phyloP scores from a whole-genome alignment of 2,113 vertebrate genomes.

The Nycticryphes semicollaris region DNA sequence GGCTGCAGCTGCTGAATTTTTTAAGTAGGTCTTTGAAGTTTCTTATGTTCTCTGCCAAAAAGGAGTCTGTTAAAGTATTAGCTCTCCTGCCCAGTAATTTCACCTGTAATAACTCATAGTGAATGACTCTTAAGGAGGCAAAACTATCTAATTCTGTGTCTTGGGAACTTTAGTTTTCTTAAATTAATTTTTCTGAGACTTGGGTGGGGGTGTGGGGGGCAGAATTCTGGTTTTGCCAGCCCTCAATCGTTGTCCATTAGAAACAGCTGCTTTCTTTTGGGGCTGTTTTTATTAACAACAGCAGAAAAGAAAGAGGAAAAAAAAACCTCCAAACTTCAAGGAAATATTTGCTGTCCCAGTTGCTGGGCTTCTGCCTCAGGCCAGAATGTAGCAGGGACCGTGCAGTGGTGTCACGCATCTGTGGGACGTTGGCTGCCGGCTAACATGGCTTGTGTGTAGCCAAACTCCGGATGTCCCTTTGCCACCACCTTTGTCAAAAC shows the following conservation, averaged over 20 bases:
- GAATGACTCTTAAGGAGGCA: neutral
- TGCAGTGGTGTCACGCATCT: neutral
- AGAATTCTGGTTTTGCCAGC: neutral
- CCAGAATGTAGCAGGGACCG: accelerated
- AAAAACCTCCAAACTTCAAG: accelerated
- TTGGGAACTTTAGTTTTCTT: neutral
- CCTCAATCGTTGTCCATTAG: neutral
- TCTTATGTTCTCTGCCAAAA: neutral
- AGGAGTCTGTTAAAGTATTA: neutral
- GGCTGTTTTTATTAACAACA: neutral
- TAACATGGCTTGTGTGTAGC: accelerated
- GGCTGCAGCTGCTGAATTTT: neutral
- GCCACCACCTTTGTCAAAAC: neutral
- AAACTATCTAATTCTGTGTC: neutral
- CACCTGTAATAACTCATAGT: neutral
- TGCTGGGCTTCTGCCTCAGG: neutral
- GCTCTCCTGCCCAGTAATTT: neutral
- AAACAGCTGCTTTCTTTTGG: neutral
- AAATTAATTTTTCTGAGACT: neutral
- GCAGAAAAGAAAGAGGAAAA: neutral
- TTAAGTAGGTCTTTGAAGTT: neutral
- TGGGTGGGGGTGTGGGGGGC: accelerated
- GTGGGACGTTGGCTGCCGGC: accelerated
- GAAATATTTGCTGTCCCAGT: neutral
- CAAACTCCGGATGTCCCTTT: accelerated